Base-by-base conservation (phyloP, 2,797 vertebrate species). In the Coregonus sp. region DNA sequence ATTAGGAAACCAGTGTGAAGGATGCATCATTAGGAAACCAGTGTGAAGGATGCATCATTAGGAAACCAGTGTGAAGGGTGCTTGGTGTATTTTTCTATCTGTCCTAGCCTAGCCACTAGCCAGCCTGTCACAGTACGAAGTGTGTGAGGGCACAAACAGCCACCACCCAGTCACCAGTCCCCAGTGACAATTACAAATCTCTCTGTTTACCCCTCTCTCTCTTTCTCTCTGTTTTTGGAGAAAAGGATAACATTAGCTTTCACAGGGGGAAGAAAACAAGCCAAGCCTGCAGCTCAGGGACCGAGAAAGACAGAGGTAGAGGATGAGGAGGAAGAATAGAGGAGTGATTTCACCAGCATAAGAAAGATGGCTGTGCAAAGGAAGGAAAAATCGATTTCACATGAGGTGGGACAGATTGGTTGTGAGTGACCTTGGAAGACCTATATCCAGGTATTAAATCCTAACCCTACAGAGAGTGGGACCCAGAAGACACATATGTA, bases 401-500 rank as follows among this genome's bases (percentile, higher is more conserved):
- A 73, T 33, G 75, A 56, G 37, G 20, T 72, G 80, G 75, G 65
- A 72, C 56, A 82, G 80, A 81, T 76, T 71, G 67, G 70, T 18
- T 78, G n/a, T 81, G 40, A 47, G 40, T 47, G 75, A 85, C 78
- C 82, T 85, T 73, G 54, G 1, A 50, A 79, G 76, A 51, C 74
- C 80, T 71, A 77, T 61, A 59, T 40, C 61, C 52, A 33, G 50
- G 63, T 82, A 74, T 81, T 84, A 80, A 80, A 82, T 79, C 25
- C 1, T 7, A n/a, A 72, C 15, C 56, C 77, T 47, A 59, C 33
- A 72, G 40, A 81, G 9, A 65, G 47, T 69, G 80, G 33, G 31
- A 35, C 33, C 2, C 3, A n/a, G 67, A 4, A 69, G 67, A 37
- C 18, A 11, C 40, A 0, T 47, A 47, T 47, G 40, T 47, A 47